Base-by-base conservation (phyloP, 2,113 vertebrate species). In the Corythaeola cristata region DNA sequence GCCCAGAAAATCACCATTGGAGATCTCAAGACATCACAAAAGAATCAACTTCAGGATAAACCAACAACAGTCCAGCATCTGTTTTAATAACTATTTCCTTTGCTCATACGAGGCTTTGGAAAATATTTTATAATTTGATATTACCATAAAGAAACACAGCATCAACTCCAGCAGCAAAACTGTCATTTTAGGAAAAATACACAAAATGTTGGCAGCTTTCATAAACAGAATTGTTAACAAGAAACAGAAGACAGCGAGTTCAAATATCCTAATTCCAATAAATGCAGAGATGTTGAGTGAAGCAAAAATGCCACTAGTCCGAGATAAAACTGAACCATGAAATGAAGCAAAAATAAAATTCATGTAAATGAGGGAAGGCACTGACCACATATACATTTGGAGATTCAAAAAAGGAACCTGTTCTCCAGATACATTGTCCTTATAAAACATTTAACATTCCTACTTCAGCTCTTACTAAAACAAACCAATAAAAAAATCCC, bases 271-370 rank as follows among this genome's bases (percentile, higher is more conserved):
- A 72, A 27, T 71, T 58, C 91, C 78, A 60, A 82, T 75, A 91
- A 85, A 95, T 2, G 30, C n/a, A 12, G 50, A 19, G 67, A 85
- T 84, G 93, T 95, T 87, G 66, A 93, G 88, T 15, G 26, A 96
- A 95, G 59, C 53, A 82, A 68, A 93, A 89, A 64, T 11, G 28
- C 58, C 41, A 20, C 66, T 20, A 84, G 85, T 91, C 88, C 20
- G 47, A 94, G 85, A 97, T 44, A 85, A 90, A 97, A 96, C 93
- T 68, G 90, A 96, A 95, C 89, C 59, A 93, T 21, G 27, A 90
- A 97, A 91, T 2, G 37, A 97, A 85, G 47, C 50, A 76, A 66
- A 96, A 95, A 62, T 71, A 86, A 94, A 96, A 68, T 15, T 26
- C 21, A 28, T 17, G 76, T n/a, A 53, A 92, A n/a, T 15, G 85